Evolutionary conservation across 1,140 invertebrate genomes (phyloP), one percentile per base, ranked within the genome.

Genomic region (Drosophila melanogaster): DNA sequence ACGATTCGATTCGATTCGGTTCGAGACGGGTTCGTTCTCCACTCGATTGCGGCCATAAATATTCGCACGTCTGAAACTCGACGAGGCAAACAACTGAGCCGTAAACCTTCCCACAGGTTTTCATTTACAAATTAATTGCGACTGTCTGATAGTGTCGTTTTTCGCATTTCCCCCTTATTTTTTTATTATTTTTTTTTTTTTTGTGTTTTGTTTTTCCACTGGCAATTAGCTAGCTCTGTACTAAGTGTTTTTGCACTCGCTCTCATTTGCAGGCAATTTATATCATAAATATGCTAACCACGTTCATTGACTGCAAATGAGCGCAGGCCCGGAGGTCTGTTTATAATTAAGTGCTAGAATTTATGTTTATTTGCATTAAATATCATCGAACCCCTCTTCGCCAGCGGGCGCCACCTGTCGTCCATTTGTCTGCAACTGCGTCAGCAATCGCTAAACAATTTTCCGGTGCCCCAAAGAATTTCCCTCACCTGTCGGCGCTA

Each of bases 341-440:
- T 87, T 87, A 89, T 86, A 86, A 87, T 86, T 86, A 83, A 86
- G 83, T 86, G 83, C 71, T 83, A 69, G 56, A 83, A 86, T 86
- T 79, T 89, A 83, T 86, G 84, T 83, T 78, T 77, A 81, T 81
- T 81, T 76, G 47, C 79, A 77, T 54, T 60, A 56, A 60, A 70
- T 70, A 70, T 57, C 66, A 57, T 37, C 26, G 38, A 43, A 11
- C 10, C 33, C 47, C 30, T 15, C 41, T 60, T 47, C 76, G n/a
- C 44, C 51, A 44, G 51, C 44, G 49, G 74, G 79, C 83, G 83
- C 83, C 83, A 86, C 83, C 83, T 86, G 83, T 87, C 83, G 61
- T 64, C 75, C 71, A 86, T 86, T 86, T 86, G 79, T 87, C 79
- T 70, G 59, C 49, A 64, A 83, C 62, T 89, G 66, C 83, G 83